phyloP scores from a whole-genome alignment of 2,888 invertebrate genomes.

The Nasonia oneida region DNA sequence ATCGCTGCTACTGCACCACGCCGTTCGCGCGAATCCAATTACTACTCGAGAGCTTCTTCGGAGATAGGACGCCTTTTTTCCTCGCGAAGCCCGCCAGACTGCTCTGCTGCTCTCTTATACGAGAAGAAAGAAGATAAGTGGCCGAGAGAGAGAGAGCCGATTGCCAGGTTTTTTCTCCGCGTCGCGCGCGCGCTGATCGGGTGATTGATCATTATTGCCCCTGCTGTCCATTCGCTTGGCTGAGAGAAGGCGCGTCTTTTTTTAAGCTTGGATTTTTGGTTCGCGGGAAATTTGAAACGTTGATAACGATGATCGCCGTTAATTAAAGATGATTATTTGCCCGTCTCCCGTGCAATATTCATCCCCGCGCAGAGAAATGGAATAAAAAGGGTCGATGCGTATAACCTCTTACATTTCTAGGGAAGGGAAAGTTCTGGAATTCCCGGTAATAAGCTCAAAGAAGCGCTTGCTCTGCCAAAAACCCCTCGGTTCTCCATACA shows the following conservation, averaged over 20 bases:
- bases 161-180: constrained; percentile 26
- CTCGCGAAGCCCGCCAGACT: background rate
- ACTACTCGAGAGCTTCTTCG: constrained; percentile 10
- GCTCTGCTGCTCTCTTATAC: constrained; percentile 4
- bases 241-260: background rate
- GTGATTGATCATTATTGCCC: constrained; percentile 37
- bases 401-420: background rate
- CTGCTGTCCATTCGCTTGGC: background rate
- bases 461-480: background rate
- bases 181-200: background rate
- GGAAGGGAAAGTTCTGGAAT: background rate
- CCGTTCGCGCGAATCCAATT: background rate
- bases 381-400: background rate
- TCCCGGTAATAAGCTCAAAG: constrained; percentile 39
- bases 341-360: background rate
- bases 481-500: background rate
- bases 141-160: background rate
- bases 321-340: background rate
- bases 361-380: background rate
- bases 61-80: background rate
- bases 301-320: background rate
- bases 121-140: constrained; percentile 6
- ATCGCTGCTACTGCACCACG: background rate
- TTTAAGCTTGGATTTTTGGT: background rate
- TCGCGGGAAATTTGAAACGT: background rate